These are phyloP conservation scores for Philereme transversata DNA, from an alignment of 2,888 invertebrate genomes.

Conservation along the genomic window DNA sequence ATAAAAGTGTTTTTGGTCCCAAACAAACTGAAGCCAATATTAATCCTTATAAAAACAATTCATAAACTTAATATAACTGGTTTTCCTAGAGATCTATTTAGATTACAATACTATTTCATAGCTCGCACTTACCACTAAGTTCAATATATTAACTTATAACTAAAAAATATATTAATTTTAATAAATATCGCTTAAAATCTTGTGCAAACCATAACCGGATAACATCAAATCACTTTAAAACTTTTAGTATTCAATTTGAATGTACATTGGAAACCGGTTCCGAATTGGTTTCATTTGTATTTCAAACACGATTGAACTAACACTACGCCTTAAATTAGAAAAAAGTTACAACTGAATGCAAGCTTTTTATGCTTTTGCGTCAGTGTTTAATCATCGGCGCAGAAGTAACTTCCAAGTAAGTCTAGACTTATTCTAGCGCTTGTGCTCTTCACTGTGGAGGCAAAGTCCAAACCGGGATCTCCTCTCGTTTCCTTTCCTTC, in stretches of 20 bases:
- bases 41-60: not conserved
- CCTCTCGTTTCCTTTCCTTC: conserved; percentile 71
- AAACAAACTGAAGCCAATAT: not conserved
- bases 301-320: not conserved
- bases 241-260: not conserved
- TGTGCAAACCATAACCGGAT: conserved; percentile 18
- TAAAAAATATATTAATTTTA: conserved; percentile 33
- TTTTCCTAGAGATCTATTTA: conserved; percentile 16
- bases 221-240: conserved; percentile 9
- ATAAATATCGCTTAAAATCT: conserved; percentile 43
- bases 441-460: conserved; percentile 63
- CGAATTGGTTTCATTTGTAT: conserved; percentile 11
- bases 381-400: too few species aligned
- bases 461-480: conserved; percentile 70
- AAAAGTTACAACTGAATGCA: too few species aligned
- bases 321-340: not conserved
- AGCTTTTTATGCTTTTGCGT: too few species aligned
- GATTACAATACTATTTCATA: conserved; percentile 34
- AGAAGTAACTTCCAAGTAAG: not conserved
- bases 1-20: conserved; percentile 6
- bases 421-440: not conserved
- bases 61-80: conserved; percentile 16
- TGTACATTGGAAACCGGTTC: conserved; percentile 21
- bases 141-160: conserved; percentile 32
- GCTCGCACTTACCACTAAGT: conserved; percentile 26